These are phyloP conservation scores for Mirounga angustirostris DNA, from an alignment of 2,113 vertebrate species.

Conservation along the genomic window DNA sequence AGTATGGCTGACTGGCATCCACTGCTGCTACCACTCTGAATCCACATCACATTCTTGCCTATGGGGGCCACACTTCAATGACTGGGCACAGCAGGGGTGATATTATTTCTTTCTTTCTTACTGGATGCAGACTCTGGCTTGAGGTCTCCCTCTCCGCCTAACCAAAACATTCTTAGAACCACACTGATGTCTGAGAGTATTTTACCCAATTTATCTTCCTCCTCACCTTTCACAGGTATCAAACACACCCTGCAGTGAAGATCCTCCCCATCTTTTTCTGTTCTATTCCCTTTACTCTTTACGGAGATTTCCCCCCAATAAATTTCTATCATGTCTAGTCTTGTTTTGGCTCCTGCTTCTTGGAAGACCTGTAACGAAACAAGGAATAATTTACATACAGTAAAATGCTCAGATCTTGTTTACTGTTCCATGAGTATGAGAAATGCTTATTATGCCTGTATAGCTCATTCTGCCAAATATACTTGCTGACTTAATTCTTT, in stretches of 20 bases:
- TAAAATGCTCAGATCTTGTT: not conserved
- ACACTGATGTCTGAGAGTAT: not conserved
- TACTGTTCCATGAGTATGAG: not conserved
- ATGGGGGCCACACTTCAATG: not conserved
- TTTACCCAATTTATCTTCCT: not conserved
- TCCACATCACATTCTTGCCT: not conserved
- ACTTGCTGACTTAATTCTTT: not conserved
- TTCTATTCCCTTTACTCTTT: not conserved
- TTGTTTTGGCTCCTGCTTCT: not conserved
- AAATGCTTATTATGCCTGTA: not conserved
- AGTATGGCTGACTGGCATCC: not conserved
- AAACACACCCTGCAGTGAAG: not conserved
- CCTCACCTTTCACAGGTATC: not conserved
- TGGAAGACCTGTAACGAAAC: not conserved
- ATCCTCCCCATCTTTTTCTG: not conserved
- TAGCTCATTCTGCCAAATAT: not conserved
- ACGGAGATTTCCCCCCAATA: not conserved
- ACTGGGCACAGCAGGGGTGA: not conserved
- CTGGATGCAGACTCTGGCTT: not conserved
- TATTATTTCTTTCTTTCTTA: not conserved
- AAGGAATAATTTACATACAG: not conserved
- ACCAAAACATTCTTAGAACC: not conserved
- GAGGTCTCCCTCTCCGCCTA: not conserved
- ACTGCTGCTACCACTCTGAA: not conserved
- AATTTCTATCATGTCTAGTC: not conserved